Conservation (phyloP, 1,140 invertebrate species). For the Harlomillsia oculata region DNA sequence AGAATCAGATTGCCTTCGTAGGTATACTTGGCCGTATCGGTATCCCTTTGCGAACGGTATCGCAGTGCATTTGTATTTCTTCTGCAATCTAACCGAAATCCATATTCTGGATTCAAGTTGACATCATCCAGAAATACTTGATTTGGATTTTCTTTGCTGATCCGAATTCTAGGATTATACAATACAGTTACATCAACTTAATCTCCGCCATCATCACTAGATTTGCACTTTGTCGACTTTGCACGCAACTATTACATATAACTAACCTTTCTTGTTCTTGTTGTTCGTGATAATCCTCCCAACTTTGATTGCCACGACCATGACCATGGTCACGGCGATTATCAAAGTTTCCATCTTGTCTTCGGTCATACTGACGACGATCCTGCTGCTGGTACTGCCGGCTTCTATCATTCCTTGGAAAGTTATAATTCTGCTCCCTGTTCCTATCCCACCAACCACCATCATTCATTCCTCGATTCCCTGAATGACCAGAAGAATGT, state of each 20-base stretch:
- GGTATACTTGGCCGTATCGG: background rate
- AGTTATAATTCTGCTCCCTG: too few species aligned
- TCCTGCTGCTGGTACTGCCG: too few species aligned
- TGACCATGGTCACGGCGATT: background rate
- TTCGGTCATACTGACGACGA: background rate
- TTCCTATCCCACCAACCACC: background rate
- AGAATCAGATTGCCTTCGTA: background rate
- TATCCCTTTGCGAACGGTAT: background rate
- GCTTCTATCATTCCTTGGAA: too few species aligned
- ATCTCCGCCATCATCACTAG: background rate
- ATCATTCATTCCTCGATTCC: background rate
- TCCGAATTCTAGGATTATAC: background rate
- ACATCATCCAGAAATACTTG: conserved; percentile 26
- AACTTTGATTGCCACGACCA: background rate
- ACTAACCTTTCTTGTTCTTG: conserved; percentile 6
- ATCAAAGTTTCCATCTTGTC: background rate
- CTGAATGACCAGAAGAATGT: too few species aligned
- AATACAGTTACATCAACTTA: background rate
- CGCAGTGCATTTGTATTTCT: background rate
- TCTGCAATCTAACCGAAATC: conserved; percentile 23
- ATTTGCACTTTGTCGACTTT: too few species aligned
- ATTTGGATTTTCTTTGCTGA: conserved; percentile 15
- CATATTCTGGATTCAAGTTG: conserved; percentile 18
- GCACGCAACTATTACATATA: too few species aligned
- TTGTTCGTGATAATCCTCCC: conserved; percentile 2